These are phyloP conservation scores for Trichomalopsis sarcophagae DNA, from an alignment of 1,140 invertebrate species.

Conservation along the genomic window DNA sequence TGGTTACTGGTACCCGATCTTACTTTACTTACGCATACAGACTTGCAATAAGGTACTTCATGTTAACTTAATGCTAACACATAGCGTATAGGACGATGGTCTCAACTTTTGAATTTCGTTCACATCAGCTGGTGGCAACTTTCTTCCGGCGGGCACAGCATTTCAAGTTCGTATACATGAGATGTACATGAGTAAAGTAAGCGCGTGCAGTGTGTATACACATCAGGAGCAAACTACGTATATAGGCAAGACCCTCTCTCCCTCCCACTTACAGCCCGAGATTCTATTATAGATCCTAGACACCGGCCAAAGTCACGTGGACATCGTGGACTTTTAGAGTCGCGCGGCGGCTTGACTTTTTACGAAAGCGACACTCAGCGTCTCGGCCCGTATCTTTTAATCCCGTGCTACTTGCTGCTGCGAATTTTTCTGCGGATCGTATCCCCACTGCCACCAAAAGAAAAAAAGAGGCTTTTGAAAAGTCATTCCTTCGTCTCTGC, in stretches of 20 bases:
- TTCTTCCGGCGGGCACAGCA: neutral
- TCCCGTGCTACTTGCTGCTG: neutral
- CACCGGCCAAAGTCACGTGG: neutral
- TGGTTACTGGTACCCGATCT: neutral
- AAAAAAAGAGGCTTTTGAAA: neutral
- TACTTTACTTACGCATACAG: neutral
- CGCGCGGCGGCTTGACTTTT: neutral
- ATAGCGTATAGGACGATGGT: neutral
- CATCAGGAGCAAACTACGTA: neutral
- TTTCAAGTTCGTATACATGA: neutral
- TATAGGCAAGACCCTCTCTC: neutral
- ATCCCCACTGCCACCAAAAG: neutral
- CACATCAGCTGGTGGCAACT: neutral
- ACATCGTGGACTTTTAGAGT: neutral
- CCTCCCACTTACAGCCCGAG: conserved; percentile 48
- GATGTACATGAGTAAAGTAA: neutral
- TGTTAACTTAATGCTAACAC: neutral
- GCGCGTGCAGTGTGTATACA: neutral
- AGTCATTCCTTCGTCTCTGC: neutral
- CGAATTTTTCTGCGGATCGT: neutral
- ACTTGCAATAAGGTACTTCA: too few relatives aligned
- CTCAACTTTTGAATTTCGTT: conserved; percentile 33
- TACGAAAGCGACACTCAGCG: neutral
- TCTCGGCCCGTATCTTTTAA: conserved; percentile 7
- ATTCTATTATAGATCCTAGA: conserved; percentile 63